Evolutionary conservation across 2,888 invertebrate genomes (phyloP), one percentile per base, ranked within the genome.

Genomic region (Amblyteles armatorius): DNA sequence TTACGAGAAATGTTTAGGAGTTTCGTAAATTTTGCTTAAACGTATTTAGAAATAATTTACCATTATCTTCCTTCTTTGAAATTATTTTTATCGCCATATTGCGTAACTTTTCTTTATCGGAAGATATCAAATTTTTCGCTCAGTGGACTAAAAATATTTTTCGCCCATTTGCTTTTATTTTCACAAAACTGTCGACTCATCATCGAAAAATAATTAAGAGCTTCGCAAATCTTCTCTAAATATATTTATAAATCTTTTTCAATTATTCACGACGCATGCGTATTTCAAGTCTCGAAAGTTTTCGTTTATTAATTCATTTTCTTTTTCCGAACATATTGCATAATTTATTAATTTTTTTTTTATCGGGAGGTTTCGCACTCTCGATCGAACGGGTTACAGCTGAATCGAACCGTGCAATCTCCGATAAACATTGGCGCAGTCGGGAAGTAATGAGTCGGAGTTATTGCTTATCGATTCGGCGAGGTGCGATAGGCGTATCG

Each of bases 401-500:
- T 16, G 67, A 77, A 77, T 68, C 52, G 67, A n/a, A 9, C 9
- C 22, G 63, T n/a, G 44, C 13, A 72, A 79, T 73, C 57, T 60
- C 26, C 50, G 67, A 55, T 44, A 57, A 67, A 13, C 40, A 73
- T 44, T 55, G n/a, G 36, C 11, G 7, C 26, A 44, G 44, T 40
- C 29, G 6, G 26, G 5, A 16, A 57, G 40, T 16, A 57, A 50
- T 63, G 50, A 26, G 9, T 22, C 63, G 6, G 19, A n/a, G 44
- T 50, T 79, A 72, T 72, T 57, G 67, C 67, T 73, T 40, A 73
- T 73, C 73, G 79, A 80, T 72, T 79, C 63, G 16, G 11, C 29
- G 44, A 44, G 50, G n/a, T 33, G 2, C 9, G 40, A 3, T 60
- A 48, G 7, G 29, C 55, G 16, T 36, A 71, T 65, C 36, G 29